A percentile compares a stretch with the other conserved stretches of the same genome.
phyloP scores from a whole-genome alignment of 2,888 invertebrate genomes.

The Phymatocera aterrima region DNA sequence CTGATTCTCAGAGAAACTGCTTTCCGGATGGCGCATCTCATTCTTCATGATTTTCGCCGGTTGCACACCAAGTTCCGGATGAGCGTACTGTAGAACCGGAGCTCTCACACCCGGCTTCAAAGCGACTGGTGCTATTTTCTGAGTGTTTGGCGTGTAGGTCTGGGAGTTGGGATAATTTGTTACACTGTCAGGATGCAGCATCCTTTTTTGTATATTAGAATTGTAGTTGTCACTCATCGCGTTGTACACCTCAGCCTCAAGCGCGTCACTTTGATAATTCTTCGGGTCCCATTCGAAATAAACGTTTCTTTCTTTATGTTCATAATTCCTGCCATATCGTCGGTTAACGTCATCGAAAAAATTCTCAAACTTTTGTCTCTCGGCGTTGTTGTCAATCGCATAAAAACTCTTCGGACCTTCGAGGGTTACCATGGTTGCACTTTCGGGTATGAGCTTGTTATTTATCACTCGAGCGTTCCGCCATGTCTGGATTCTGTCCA shows the following conservation, averaged over 20 bases:
- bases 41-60: constrained; percentile 78
- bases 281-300: constrained; percentile 69
- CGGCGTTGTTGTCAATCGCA: constrained; percentile 50
- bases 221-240: constrained; percentile 70
- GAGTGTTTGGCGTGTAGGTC: constrained; percentile 80
- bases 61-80: constrained; percentile 87
- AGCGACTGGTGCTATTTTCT: constrained; percentile 77
- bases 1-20: constrained; percentile 63
- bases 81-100: constrained; percentile 87
- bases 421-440: constrained; percentile 81
- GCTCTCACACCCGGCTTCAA: constrained; percentile 85
- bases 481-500: constrained; percentile 88
- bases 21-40: constrained; percentile 65
- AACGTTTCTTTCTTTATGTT: constrained; percentile 63
- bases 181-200: constrained; percentile 80
- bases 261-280: constrained; percentile 63
- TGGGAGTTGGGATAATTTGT: constrained; percentile 81
- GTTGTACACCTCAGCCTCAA: constrained; percentile 69
- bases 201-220: constrained; percentile 82
- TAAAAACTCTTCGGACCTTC: constrained; percentile 73
- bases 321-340: constrained; percentile 66
- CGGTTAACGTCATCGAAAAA: constrained; percentile 69
- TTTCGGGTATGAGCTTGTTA: constrained; percentile 85
- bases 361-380: constrained; percentile 63
- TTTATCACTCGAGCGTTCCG: constrained; percentile 92